Evolutionary conservation across 2,888 invertebrate species (phyloP), one percentile per base, ranked within the genome.

Genomic region (Reticulitermes lucifugus): DNA sequence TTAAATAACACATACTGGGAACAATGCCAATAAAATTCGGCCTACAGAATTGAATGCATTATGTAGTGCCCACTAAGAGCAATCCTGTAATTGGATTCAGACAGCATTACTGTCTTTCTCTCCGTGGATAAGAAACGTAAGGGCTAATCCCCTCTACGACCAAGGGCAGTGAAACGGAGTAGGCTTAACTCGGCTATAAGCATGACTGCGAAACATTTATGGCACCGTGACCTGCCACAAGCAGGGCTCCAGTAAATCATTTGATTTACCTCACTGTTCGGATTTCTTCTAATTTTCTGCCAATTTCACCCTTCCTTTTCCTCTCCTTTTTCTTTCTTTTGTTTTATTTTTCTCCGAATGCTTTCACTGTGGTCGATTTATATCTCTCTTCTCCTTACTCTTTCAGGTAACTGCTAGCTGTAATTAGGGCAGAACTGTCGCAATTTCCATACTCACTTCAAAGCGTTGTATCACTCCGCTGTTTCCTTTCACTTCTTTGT

Each of bases 171-270:
- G 14, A 5, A n/a, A 14, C 41, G 41, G 6, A 35, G 41, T 0
- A 35, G 41, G 18, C 14, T 73, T 18, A 65, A 25, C 3, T 65
- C 14, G 65, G 65, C 65, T 18, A 0, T 55, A 18, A 18, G 14
- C n/a, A 65, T n/a, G 65, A 12, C n/a, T 65, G 65, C n/a, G n/a
- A 29, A 41, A 12, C 41, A 73, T 41, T 73, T 73, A 73, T 73
- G 41, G 73, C 41, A 2, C 73, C 73, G 35, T 35, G 73, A 73
- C 73, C 73, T 73, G 73, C 73, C 73, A 18, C 41, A 73, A 35
- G 10, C 25, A 73, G 41, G 21, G 18, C 73, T 73, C 41, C 73
- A 4, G 73, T 73, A 73, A 73, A 73, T 73, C 73, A 41, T 10
- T 73, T 73, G 3, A 73, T 73, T 41, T 73, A 41, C 41, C 41